Evolutionary conservation across 2,888 invertebrate genomes (phyloP), one percentile per base, ranked within the genome.

Genomic region (Drosophila maculinotata): DNA sequence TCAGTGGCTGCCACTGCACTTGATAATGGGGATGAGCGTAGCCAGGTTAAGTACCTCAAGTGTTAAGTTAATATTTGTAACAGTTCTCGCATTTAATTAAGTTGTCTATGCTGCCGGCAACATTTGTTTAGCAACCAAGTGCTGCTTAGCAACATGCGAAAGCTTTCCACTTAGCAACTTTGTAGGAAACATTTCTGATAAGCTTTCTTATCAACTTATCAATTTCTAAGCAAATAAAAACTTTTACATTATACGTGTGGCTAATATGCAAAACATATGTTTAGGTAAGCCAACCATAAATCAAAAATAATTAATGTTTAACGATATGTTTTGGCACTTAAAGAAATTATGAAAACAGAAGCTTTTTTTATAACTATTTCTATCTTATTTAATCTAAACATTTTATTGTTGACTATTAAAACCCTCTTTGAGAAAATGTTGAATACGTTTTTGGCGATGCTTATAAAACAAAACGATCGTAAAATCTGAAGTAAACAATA

Each of bases 161-260:
- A 80, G 84, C 84, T 84, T 70, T 54, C 1, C 12, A 42, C 28
- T 10, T n/a, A 5, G 30, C 57, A 58, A 58, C 69, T 39, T 35
- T 1, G 8, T 20, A 17, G 4, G 25, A 35, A 62, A 45, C 49
- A 53, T 25, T 45, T 14, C 9, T 17, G 7, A 1, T 8, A 54
- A 86, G 87, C 87, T 79, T 86, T 79, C 77, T 79, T 86, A 79
- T 83, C 80, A 64, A 9, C 5, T 26, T 20, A 23, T 9, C 30
- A 8, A n/a, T n/a, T n/a, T n/a, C n/a, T n/a, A 26, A 49, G 2
- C 14, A 63, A n/a, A 26, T 35, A 35, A n/a, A 8, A 26, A 14
- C 5, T 17, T 15, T 12, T n/a, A 20, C 25, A 9, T n/a, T 30
- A 6, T 31, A 10, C 10, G n/a, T n/a, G 15, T 17, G 7, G 10